Conservation (phyloP, 2,797 vertebrate genomes). For the Kryptolebias ocellatus region DNA sequence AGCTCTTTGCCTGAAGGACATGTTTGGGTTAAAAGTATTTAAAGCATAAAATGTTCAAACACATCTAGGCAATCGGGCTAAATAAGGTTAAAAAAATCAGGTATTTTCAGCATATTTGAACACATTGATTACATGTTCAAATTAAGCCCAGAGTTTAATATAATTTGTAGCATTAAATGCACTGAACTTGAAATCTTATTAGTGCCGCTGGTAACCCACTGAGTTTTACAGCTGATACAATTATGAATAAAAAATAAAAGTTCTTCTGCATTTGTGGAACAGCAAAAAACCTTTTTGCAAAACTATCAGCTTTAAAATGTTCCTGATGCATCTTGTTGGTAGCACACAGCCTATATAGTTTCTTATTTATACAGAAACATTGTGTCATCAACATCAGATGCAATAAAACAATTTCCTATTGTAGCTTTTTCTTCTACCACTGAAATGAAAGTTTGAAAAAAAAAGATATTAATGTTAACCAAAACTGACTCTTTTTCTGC, state of each 20-base stretch:
- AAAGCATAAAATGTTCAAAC: background rate
- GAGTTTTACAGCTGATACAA: too few relatives aligned
- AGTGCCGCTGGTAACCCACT: too few relatives aligned
- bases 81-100: background rate
- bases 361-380: too few relatives aligned
- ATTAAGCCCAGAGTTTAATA: background rate
- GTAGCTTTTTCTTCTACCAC: background rate
- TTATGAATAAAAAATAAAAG: too few relatives aligned
- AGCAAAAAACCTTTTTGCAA: too few relatives aligned
- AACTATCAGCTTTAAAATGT: too few relatives aligned
- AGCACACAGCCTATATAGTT: too few relatives aligned
- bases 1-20: background rate
- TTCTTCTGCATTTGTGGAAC: too few relatives aligned
- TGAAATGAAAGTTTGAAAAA: background rate
- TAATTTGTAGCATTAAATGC: background rate
- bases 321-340: too few relatives aligned
- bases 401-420: too few relatives aligned
- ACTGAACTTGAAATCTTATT: background rate
- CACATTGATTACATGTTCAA: background rate
- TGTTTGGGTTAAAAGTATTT: background rate
- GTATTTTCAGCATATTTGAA: background rate
- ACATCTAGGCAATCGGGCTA: background rate
- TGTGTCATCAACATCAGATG: too few relatives aligned
- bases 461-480: background rate
- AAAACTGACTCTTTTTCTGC: background rate